Evolutionary conservation across 2,113 vertebrate species (phyloP).

Genomic region (Eleginops maclovinus): DNA sequence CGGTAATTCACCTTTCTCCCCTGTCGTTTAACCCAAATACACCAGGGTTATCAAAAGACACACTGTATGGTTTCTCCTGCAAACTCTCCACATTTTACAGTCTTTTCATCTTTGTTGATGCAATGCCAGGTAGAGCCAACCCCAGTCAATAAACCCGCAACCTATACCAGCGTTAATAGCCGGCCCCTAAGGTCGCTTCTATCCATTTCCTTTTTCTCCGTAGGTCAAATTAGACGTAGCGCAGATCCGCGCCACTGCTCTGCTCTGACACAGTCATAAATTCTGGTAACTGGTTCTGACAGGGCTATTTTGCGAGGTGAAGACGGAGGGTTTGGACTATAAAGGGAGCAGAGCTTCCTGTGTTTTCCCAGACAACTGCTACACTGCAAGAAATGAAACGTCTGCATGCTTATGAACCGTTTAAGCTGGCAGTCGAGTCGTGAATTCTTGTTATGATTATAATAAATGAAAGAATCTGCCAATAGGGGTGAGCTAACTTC

Average conservation of each 20-base stretch:
- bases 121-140: constrained; percentile 16
- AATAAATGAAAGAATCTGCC: constrained; percentile 5
- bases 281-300: constrained; percentile 73
- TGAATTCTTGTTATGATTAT: constrained; percentile 28
- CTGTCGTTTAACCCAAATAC: constrained; percentile 36
- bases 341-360: constrained; percentile 62
- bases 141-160: constrained; percentile 22
- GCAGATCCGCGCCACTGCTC: constrained; percentile 59
- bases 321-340: constrained; percentile 58
- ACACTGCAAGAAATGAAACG: constrained; percentile 57
- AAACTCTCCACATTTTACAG: constrained; percentile 23
- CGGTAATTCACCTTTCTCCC: background rate
- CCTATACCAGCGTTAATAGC: constrained; percentile 64
- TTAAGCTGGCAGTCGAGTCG: background rate
- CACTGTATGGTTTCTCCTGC: constrained; percentile 24
- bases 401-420: background rate
- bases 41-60: constrained; percentile 33
- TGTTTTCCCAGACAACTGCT: constrained; percentile 58
- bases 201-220: constrained; percentile 72
- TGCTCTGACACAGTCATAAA: constrained; percentile 77
- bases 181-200: constrained; percentile 50
- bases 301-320: constrained; percentile 66
- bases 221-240: constrained; percentile 78
- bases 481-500: constrained; percentile 3
- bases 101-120: constrained; percentile 21